A percentile compares a stretch with the other conserved stretches of the same genome.
phyloP scores from a whole-genome alignment of 2,113 vertebrate genomes.

The Daubentonia madagascariensis region DNA sequence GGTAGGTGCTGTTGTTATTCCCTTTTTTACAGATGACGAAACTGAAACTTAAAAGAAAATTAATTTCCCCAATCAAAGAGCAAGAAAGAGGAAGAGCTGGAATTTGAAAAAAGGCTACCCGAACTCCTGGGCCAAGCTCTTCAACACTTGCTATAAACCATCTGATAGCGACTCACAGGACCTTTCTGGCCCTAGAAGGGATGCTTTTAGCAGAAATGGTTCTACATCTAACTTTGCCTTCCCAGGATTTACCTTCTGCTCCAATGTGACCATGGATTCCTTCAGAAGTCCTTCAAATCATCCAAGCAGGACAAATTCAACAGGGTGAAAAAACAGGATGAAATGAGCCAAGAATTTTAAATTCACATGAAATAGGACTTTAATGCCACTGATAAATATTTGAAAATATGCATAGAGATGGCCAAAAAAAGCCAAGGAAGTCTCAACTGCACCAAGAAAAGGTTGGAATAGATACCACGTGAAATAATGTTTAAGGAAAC shows the following conservation, averaged over 20 bases:
- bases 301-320: not conserved
- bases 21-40: not conserved
- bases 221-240: no score
- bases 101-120: not conserved
- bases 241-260: not conserved
- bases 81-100: not conserved
- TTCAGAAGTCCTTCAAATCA: not conserved
- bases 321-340: not conserved
- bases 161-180: not conserved
- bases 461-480: fast-evolving
- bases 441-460: not conserved
- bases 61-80: not conserved
- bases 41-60: not conserved
- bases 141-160: not conserved
- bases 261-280: not conserved
- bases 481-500: not conserved
- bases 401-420: not conserved
- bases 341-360: not conserved
- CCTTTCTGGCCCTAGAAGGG: not conserved
- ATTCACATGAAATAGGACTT: not conserved
- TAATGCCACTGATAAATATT: not conserved
- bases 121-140: not conserved
- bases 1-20: not conserved
- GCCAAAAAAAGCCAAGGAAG: not conserved
- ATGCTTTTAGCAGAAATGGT: fast-evolving